phyloP scores from a whole-genome alignment of 2,888 invertebrate species.

The Micoletzkya japonica region DNA sequence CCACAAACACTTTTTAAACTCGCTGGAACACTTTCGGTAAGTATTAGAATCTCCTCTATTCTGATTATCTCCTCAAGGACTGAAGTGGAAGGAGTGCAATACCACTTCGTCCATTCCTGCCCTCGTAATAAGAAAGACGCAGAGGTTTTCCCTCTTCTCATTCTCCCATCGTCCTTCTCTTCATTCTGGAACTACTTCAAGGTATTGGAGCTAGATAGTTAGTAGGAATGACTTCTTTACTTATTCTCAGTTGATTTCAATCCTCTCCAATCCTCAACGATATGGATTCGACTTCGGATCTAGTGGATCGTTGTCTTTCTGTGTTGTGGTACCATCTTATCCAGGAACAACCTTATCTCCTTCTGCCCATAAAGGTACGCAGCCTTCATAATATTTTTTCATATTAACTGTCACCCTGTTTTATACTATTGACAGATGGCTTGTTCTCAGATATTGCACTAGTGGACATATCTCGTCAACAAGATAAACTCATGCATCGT shows the following conservation, averaged over 20 bases:
- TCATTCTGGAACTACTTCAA: conserved; percentile 11
- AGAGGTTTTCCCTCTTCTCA: neutral
- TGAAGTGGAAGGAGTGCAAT: conserved; percentile 1
- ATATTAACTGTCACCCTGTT: neutral
- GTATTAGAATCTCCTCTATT: neutral
- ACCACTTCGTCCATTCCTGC: neutral
- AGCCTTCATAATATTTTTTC: neutral
- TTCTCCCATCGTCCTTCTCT: conserved; percentile 5
- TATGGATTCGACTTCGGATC: conserved; percentile 14
- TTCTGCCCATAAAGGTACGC: neutral
- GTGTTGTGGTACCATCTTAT: conserved; percentile 3
- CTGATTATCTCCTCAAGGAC: neutral
- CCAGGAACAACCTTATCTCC: neutral
- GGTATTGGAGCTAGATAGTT: neutral
- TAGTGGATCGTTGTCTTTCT: neutral
- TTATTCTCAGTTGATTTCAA: neutral
- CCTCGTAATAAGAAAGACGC: neutral
- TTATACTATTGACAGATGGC: neutral
- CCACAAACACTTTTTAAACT: conserved; percentile 6
- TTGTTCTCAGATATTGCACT: neutral
- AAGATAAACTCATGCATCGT: neutral
- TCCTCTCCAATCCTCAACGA: conserved; percentile 5
- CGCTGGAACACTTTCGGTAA: neutral
- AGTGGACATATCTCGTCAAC: neutral
- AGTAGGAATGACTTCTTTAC: neutral